phyloP scores from a whole-genome alignment of 1,140 invertebrate genomes.

The Phymastichus coffea region DNA sequence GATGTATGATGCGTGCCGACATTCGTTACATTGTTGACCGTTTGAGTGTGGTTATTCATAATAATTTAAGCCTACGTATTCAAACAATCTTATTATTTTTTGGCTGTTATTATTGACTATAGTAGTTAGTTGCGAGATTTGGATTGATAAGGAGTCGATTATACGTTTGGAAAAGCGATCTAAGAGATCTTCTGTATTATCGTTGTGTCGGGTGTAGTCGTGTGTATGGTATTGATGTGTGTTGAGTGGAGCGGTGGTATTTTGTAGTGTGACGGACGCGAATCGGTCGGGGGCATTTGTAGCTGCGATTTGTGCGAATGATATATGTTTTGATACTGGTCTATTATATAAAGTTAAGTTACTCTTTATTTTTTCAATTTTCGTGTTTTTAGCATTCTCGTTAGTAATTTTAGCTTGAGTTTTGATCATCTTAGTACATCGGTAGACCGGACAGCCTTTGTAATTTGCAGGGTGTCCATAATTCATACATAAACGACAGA shows the following conservation, averaged over 20 bases:
- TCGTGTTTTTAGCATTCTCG: background rate
- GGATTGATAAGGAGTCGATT: background rate
- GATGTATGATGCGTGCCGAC: too few relatives aligned
- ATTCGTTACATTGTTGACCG: too few relatives aligned
- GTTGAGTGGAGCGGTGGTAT: background rate
- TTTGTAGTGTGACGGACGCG: background rate
- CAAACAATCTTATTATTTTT: background rate
- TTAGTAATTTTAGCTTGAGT: background rate
- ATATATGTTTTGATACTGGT: background rate
- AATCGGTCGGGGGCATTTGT: background rate
- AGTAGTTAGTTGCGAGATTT: background rate
- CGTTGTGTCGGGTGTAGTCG: too few relatives aligned
- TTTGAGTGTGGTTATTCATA: background rate
- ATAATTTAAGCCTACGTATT: background rate
- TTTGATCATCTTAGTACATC: too few relatives aligned
- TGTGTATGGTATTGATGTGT: too few relatives aligned
- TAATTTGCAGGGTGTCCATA: background rate
- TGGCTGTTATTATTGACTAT: background rate
- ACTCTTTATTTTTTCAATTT: background rate
- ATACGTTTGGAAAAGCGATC: too few relatives aligned
- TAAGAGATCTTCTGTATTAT: too few relatives aligned
- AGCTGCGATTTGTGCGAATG: background rate
- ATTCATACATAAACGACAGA: background rate
- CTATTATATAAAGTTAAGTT: background rate
- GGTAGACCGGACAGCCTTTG: background rate